Evolutionary conservation across 2,113 vertebrate genomes (phyloP).

Genomic region (Eulacestoma nigropectus): DNA sequence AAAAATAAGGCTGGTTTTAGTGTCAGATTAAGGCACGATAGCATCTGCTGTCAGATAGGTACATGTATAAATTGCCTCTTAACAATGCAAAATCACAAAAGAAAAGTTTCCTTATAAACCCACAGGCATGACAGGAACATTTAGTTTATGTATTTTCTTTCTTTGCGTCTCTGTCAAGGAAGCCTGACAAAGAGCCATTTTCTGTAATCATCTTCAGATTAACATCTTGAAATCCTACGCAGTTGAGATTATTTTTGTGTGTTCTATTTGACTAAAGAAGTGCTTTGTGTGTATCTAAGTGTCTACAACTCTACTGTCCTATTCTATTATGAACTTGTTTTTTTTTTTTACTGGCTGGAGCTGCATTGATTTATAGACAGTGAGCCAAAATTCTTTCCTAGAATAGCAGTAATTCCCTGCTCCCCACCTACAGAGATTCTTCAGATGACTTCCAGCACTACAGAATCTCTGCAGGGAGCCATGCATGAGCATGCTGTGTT

Average conservation of each 20-base stretch:
- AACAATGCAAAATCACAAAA: not conserved
- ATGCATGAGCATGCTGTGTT: not conserved
- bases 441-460: not conserved
- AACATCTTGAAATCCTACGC: not conserved
- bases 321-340: not conserved
- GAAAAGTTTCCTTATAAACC: not conserved
- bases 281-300: not conserved
- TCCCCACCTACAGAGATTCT: not conserved
- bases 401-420: not conserved
- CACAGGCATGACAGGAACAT: not conserved
- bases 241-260: not conserved
- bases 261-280: not conserved
- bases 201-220: not conserved
- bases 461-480: not conserved
- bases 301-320: not conserved
- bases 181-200: not conserved
- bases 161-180: not conserved
- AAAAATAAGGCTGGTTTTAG: not conserved
- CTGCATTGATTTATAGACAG: not conserved
- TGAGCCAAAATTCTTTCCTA: not conserved
- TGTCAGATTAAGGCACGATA: not conserved
- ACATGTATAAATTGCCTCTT: not conserved
- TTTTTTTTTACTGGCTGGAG: not conserved
- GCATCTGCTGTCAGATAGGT: not conserved
- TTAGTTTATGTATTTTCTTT: not conserved